Base-by-base conservation (phyloP, 2,113 vertebrate species). In the Varanus salvator region DNA sequence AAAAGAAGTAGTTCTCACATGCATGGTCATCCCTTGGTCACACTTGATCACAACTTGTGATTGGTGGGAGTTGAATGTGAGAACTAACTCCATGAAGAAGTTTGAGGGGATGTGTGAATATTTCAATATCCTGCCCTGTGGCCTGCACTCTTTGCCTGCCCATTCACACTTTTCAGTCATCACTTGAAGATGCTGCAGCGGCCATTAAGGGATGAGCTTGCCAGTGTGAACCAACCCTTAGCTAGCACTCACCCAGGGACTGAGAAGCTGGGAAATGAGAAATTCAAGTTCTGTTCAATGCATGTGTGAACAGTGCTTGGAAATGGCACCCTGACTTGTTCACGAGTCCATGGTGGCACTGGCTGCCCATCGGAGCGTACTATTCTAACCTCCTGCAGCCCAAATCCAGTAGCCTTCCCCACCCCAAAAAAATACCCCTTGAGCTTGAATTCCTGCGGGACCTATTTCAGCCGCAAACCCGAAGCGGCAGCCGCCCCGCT, bases 391-490 rank as follows among this genome's bases (percentile, higher is more conserved):
- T 85, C 66, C 88, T 71, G 88, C 91, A 80, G 86, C 0, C 86
- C 57, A 5, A 64, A 1, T 14, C 0, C 52, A n/a, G 52, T 48
- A 5, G 75, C 57, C 1, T 85, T 4, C 29, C 60, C 50, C 87
- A 60, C 4, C 91, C 34, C 14, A 44, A 75, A 8, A 91, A 52
- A 94, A 94, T 94, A 94, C 88, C 76, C 75, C 81, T 34, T 89
- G 94, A 95, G 95, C 93, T 94, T 90, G 94, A 91, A 95, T 96
- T 97, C 97, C 98, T 97, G 94, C 87, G 90, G 92, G 96, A 97
- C 98, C 98, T 97, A 98, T 98, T 98, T 97, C 98, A 96, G 31
- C 94, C 97, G 96, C 96, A 97, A 95, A 97, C 96, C 96, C 93
- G 93, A 95, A 95, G 92, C 95, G 94, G 94, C 91, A 84, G 93